A percentile compares a stretch with the other conserved stretches of the same genome.
Evolutionary conservation across 2,888 invertebrate genomes (phyloP).

Genomic region (Archips xylosteana): DNA sequence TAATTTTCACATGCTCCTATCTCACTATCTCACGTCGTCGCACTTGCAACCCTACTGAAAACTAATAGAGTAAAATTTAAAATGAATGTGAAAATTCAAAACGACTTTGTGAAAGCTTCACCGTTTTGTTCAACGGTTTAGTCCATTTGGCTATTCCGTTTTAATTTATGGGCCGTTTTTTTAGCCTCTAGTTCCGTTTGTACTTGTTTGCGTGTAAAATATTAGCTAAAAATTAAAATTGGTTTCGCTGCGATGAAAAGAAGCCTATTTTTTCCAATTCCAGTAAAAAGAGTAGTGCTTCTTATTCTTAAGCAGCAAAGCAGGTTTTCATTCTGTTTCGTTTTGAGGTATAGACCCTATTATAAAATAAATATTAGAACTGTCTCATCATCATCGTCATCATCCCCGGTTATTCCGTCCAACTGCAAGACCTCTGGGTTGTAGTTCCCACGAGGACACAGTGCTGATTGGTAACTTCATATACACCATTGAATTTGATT

Average conservation of each 20-base stretch:
- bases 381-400: too few species aligned
- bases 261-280: too few species aligned
- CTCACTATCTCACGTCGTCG: neutral
- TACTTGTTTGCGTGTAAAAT: conserved; percentile 12
- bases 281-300: too few species aligned
- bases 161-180: conserved; percentile 20
- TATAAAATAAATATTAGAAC: too few species aligned
- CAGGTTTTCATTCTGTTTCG: too few species aligned
- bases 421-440: too few species aligned
- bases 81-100: neutral
- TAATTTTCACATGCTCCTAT: conserved; percentile 9
- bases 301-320: too few species aligned
- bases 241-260: neutral
- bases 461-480: too few species aligned
- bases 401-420: too few species aligned
- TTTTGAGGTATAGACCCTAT: too few species aligned
- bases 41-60: neutral
- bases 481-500: too few species aligned
- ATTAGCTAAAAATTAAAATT: conserved; percentile 12
- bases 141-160: conserved; percentile 8
- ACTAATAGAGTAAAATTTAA: neutral
- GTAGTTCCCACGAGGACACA: too few species aligned
- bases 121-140: conserved; percentile 12
- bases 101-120: neutral
- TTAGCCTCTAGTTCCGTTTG: conserved; percentile 16